These are phyloP conservation scores for Pachycephus smyrnensis DNA, from an alignment of 2,888 invertebrate species.

Conservation along the genomic window DNA sequence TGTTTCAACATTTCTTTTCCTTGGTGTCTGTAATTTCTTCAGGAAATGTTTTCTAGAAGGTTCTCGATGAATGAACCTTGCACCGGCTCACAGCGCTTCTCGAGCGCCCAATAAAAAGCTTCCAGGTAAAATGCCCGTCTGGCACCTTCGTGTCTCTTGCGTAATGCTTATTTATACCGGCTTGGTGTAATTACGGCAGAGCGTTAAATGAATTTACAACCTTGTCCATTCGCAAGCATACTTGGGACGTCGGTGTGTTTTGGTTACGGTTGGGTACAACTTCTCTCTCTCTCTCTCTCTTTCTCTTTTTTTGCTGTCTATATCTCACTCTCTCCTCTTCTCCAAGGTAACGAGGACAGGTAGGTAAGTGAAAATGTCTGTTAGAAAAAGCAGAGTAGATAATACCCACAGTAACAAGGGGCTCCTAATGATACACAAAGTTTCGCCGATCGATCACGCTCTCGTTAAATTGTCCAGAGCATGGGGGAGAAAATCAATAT, in stretches of 20 bases:
- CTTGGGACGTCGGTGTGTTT: neutral
- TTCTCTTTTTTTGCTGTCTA: neutral
- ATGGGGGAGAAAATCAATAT: neutral
- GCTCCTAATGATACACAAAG: neutral
- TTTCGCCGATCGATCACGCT: neutral
- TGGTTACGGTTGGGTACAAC: neutral
- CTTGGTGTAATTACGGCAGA: neutral
- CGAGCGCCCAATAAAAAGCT: neutral
- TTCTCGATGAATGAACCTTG: neutral
- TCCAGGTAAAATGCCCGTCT: neutral
- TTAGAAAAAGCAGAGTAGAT: neutral
- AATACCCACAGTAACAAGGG: neutral
- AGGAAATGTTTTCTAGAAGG: neutral
- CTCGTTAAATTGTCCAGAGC: neutral
- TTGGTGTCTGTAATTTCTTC: neutral
- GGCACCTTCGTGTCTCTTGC: neutral
- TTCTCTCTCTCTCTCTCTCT: neutral
- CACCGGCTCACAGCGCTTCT: neutral
- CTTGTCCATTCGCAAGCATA: neutral
- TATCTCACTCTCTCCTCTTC: neutral
- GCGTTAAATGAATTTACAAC: slow-evolving; percentile 4
- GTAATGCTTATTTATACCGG: neutral
- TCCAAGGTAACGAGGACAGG: neutral
- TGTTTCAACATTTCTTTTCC: neutral
- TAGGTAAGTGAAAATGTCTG: neutral